These are phyloP conservation scores for Saimiri boliviensis DNA, from an alignment of 2,113 vertebrate genomes.

Conservation along the genomic window DNA sequence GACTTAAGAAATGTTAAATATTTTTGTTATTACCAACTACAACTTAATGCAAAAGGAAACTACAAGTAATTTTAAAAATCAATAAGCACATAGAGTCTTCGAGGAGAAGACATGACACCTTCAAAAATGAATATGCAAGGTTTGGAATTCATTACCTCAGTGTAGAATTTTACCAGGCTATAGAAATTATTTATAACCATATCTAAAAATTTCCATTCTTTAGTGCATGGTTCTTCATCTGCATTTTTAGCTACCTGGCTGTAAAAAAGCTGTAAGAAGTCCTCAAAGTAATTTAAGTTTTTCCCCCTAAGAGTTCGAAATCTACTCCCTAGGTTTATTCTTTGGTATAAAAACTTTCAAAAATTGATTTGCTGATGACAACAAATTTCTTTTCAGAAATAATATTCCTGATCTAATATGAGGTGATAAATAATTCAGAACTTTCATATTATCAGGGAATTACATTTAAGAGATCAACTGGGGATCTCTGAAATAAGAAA, in stretches of 20 bases:
- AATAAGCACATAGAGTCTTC: background rate
- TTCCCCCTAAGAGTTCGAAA: conserved; percentile 55
- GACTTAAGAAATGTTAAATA: background rate
- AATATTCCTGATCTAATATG: conserved; percentile 86
- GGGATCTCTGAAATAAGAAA: conserved; percentile 84
- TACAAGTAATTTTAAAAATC: background rate
- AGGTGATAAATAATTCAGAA: conserved; percentile 88
- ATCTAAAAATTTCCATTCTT: conserved; percentile 63
- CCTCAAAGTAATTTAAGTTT: conserved; percentile 71
- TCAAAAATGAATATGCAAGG: background rate
- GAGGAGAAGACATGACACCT: too few relatives aligned
- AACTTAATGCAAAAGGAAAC: background rate
- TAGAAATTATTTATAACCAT: background rate
- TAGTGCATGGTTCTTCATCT: conserved; percentile 71
- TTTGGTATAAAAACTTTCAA: conserved; percentile 80
- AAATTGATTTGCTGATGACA: conserved; percentile 83
- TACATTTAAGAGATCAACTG: conserved; percentile 85
- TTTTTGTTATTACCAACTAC: background rate
- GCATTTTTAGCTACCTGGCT: conserved; percentile 60
- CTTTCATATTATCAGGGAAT: conserved; percentile 86
- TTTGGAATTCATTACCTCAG: background rate
- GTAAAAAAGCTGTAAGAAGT: conserved; percentile 36
- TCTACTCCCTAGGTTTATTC: conserved; percentile 79
- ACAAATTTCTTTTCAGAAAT: conserved; percentile 86
- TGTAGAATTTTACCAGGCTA: background rate